These are phyloP conservation scores for Tenthredo notha DNA, from an alignment of 2,888 invertebrate species.

Conservation along the genomic window DNA sequence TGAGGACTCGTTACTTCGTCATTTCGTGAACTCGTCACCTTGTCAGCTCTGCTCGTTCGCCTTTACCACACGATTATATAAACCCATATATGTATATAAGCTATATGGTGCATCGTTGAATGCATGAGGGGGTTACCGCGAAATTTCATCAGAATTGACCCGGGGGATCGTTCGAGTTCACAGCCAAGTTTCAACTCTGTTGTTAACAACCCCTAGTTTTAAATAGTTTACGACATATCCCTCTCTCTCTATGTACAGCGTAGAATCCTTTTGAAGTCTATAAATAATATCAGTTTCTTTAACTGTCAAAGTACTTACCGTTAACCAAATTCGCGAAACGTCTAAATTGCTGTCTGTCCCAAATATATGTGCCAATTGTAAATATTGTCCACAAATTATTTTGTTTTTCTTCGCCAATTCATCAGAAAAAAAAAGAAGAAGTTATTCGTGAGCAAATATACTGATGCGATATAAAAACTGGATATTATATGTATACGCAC, in stretches of 20 bases:
- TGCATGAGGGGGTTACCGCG: constrained; percentile 38
- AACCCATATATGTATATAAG: neutral
- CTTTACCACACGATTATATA: constrained; percentile 17
- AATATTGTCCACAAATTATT: neutral
- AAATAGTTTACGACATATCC: constrained; percentile 12
- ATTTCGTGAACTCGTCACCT: constrained; percentile 27
- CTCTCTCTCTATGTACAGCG: neutral
- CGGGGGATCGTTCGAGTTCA: constrained; percentile 17
- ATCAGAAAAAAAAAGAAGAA: neutral
- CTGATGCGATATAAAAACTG: neutral
- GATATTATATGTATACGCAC: neutral
- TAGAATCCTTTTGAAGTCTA: neutral
- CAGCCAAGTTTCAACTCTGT: constrained; percentile 27
- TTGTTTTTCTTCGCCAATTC: neutral
- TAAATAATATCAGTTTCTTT: constrained; percentile 4
- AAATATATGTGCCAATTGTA: too few species aligned
- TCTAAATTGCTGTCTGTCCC: neutral
- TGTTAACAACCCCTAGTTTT: constrained; percentile 29
- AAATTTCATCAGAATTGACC: constrained; percentile 51
- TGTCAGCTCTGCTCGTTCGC: constrained; percentile 34
- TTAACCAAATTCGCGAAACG: neutral
- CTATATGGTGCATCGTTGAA: constrained; percentile 32
- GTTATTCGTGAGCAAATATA: neutral
- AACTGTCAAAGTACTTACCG: neutral
- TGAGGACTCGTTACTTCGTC: constrained; percentile 35